A percentile compares a stretch with the other conserved stretches of the same genome.
Evolutionary conservation across 2,797 vertebrate genomes (phyloP).

Genomic region (Phalloptychus januarius): DNA sequence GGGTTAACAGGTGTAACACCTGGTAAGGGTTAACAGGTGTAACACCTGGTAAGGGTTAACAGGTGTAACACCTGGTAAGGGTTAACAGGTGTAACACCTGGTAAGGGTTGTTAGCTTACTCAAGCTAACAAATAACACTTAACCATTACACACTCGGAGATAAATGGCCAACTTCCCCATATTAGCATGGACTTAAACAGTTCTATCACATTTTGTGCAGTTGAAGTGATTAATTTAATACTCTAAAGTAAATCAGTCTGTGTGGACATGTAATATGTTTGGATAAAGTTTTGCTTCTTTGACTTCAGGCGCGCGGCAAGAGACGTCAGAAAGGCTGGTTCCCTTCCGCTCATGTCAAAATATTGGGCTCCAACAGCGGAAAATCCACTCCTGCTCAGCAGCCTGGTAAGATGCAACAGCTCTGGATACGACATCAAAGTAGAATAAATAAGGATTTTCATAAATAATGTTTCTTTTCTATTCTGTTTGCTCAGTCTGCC

Average conservation of each 20-base stretch:
- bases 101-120: too few relatives aligned
- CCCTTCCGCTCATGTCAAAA: constrained; percentile 90
- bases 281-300: not conserved
- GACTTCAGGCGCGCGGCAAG: constrained; percentile 91
- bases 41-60: too few relatives aligned
- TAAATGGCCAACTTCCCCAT: too few relatives aligned
- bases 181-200: too few relatives aligned
- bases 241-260: not conserved
- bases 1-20: too few relatives aligned
- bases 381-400: constrained; percentile 86
- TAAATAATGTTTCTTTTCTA: not conserved
- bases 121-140: too few relatives aligned
- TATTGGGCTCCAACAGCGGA: constrained; percentile 90
- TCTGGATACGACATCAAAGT: not conserved
- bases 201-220: too few relatives aligned
- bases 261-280: not conserved
- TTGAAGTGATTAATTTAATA: not conserved
- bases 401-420: constrained; percentile 75
- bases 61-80: too few relatives aligned
- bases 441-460: not conserved
- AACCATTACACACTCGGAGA: too few relatives aligned
- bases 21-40: too few relatives aligned
- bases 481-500: constrained; percentile 83
- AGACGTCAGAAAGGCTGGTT: constrained; percentile 99
- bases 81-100: too few relatives aligned